Percentiles rank a stretch among this genome's conserved stretches.
Conservation (phyloP, 2,113 vertebrate species). For the Capreolus pygargus region DNA sequence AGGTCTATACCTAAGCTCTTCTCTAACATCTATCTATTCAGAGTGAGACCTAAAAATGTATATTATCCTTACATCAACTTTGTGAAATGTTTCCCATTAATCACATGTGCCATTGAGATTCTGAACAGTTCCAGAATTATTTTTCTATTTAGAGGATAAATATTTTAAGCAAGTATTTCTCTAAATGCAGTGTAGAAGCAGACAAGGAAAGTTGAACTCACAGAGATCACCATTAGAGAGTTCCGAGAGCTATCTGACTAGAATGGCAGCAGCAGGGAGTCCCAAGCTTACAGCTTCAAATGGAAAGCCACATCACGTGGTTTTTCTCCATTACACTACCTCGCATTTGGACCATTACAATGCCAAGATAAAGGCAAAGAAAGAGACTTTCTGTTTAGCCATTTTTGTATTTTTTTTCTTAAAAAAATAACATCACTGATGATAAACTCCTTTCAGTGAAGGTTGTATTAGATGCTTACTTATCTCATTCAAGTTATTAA, state of each 20-base stretch:
- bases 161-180: conserved; percentile 35
- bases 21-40: background rate
- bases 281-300: background rate
- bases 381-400: background rate
- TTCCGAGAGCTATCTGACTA: background rate
- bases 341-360: background rate
- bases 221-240: background rate
- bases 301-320: background rate
- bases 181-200: background rate
- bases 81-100: conserved; percentile 1
- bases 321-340: background rate
- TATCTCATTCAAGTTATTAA: conserved; percentile 22
- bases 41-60: background rate
- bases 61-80: background rate
- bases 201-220: background rate
- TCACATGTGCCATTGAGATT: background rate
- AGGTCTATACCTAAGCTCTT: background rate
- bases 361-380: background rate
- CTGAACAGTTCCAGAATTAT: background rate
- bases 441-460: background rate
- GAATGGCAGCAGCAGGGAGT: background rate
- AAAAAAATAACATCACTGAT: background rate
- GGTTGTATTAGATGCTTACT: background rate
- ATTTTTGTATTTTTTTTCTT: background rate
- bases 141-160: conserved; percentile 26